Percentiles rank a stretch among this genome's conserved stretches.
phyloP scores from a whole-genome alignment of 2,113 vertebrate species.

The Irena cyanogastra region DNA sequence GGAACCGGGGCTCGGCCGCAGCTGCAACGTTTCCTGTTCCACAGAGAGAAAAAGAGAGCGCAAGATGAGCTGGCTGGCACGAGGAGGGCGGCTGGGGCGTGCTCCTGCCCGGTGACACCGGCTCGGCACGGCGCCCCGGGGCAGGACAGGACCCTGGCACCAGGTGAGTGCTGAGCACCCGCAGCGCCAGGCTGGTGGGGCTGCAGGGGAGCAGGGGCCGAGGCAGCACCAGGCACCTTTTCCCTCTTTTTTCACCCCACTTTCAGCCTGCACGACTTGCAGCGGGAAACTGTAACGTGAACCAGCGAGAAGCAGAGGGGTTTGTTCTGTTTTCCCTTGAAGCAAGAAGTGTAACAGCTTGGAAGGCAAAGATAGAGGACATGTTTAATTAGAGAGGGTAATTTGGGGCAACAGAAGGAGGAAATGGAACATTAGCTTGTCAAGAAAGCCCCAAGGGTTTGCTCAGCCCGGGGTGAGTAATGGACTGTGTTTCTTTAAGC shows the following conservation, averaged over 20 bases:
- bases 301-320: not conserved
- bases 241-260: not conserved
- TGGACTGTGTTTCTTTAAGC: not conserved
- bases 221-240: not conserved
- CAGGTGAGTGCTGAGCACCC: slow-evolving; percentile 11
- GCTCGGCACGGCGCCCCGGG: accelerated
- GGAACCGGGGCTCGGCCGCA: slow-evolving; percentile 27
- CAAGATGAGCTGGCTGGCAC: not conserved
- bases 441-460: not conserved
- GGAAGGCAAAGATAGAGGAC: slow-evolving; percentile 8
- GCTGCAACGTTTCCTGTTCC: slow-evolving; percentile 46
- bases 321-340: not conserved
- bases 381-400: not conserved
- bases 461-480: not conserved
- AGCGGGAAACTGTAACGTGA: not conserved
- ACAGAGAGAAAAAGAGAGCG: not conserved
- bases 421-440: not conserved
- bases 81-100: not conserved
- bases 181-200: accelerated
- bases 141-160: not conserved
- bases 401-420: not conserved
- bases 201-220: not conserved
- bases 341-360: not conserved
- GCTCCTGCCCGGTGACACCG: accelerated
- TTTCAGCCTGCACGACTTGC: not conserved